Evolutionary conservation across 2,888 invertebrate genomes (phyloP).

Genomic region (Sericinus montela): DNA sequence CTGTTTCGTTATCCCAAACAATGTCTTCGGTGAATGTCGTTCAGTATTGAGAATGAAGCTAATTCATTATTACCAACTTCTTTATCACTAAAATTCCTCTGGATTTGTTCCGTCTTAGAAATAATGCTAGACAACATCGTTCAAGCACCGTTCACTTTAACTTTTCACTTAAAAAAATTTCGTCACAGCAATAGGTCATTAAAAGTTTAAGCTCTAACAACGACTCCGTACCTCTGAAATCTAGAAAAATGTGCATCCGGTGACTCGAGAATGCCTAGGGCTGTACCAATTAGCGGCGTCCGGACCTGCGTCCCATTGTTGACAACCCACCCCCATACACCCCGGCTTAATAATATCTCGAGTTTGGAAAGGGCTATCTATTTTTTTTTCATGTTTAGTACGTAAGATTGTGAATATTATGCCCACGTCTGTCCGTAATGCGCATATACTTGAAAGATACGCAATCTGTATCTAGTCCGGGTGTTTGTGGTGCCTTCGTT

Average conservation of each 20-base stretch:
- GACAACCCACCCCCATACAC: conserved; percentile 17
- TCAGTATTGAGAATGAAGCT: too few species aligned
- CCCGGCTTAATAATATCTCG: not conserved
- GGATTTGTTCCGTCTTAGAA: not conserved
- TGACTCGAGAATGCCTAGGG: conserved; percentile 47
- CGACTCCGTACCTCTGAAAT: conserved; percentile 29
- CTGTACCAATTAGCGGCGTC: conserved; percentile 65
- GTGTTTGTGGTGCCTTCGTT: not conserved
- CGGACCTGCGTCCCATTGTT: conserved; percentile 41
- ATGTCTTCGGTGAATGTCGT: too few species aligned
- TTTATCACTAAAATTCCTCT: not conserved
- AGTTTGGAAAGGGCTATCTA: conserved; percentile 5
- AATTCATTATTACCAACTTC: too few species aligned
- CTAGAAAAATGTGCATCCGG: conserved; percentile 48
- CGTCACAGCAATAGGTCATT: conserved; percentile 14
- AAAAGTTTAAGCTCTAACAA: conserved; percentile 19
- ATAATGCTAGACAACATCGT: not conserved
- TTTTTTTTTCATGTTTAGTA: not conserved
- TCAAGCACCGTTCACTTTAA: not conserved
- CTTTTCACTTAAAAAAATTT: conserved; percentile 1
- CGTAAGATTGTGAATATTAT: not conserved
- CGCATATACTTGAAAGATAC: not conserved
- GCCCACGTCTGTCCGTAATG: not conserved
- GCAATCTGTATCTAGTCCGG: too few species aligned
- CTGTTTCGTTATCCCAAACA: too few species aligned